phyloP scores from a whole-genome alignment of 2,113 vertebrate genomes.

The Arizona elegans region DNA sequence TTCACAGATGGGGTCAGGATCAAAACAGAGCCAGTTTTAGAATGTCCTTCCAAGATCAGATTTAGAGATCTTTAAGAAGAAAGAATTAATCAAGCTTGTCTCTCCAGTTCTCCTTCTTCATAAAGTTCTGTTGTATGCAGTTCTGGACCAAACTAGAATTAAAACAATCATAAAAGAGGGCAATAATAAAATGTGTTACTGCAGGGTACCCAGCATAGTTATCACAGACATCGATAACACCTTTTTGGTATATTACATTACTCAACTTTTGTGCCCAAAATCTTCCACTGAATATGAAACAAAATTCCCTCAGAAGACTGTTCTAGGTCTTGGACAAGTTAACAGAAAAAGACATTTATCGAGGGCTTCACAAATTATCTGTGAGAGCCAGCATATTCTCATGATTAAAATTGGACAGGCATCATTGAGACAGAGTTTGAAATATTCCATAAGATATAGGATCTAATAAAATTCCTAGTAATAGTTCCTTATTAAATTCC shows the following conservation, averaged over 20 bases:
- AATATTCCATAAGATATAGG: not conserved
- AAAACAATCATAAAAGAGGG: not conserved
- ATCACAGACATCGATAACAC: not conserved
- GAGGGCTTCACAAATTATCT: not conserved
- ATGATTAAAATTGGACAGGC: not conserved
- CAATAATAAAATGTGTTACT: not conserved
- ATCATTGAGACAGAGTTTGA: not conserved
- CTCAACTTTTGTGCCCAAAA: not conserved
- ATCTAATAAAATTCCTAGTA: not conserved
- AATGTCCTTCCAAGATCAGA: not conserved
- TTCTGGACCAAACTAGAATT: not conserved
- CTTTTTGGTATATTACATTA: not conserved
- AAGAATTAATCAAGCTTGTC: not conserved
- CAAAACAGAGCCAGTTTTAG: not conserved
- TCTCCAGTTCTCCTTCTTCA: not conserved
- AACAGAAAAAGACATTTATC: not conserved
- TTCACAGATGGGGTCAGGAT: not conserved
- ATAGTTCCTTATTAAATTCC: not conserved
- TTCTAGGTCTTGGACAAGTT: not conserved
- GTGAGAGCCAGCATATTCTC: not conserved
- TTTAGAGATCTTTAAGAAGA: not conserved
- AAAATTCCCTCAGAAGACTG: not conserved
- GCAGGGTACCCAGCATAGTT: not conserved
- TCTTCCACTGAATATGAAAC: not conserved
- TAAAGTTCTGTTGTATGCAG: not conserved